phyloP scores from a whole-genome alignment of 2,113 vertebrate species.

The Nesogale talazaci region DNA sequence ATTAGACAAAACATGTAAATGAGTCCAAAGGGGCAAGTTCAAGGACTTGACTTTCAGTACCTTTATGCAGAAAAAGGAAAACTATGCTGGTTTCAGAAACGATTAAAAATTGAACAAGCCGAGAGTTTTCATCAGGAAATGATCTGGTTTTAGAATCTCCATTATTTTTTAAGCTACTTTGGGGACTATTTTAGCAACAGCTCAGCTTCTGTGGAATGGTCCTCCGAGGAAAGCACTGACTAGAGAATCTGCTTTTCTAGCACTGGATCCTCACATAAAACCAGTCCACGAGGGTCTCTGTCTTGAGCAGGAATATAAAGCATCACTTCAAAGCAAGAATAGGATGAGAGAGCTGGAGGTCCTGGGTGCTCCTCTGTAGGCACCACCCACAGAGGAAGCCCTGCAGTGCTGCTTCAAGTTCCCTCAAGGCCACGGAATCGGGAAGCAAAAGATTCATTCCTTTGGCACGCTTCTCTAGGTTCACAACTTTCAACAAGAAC shows the following conservation, averaged over 20 bases:
- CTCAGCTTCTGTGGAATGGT: slow-evolving; percentile 63
- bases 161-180: slow-evolving; percentile 79
- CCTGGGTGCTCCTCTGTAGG: fast-evolving
- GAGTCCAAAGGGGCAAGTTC: slow-evolving; percentile 69
- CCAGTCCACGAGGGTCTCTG: slow-evolving; percentile 16
- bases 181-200: slow-evolving; percentile 78
- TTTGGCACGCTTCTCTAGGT: slow-evolving; percentile 1
- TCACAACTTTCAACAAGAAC: background rate
- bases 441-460: background rate
- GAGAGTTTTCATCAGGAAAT: slow-evolving; percentile 79
- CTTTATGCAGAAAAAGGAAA: slow-evolving; percentile 54
- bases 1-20: slow-evolving; percentile 64
- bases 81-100: slow-evolving; percentile 73
- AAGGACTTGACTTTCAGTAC: slow-evolving; percentile 76
- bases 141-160: slow-evolving; percentile 75
- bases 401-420: background rate
- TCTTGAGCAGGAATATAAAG: slow-evolving; percentile 29
- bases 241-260: slow-evolving; percentile 63
- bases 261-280: slow-evolving; percentile 58
- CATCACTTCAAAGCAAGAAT: background rate
- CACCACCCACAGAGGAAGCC: background rate
- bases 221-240: slow-evolving; percentile 60
- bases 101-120: slow-evolving; percentile 74
- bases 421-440: background rate
- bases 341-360: background rate